These are phyloP conservation scores for Hypomesus transpacificus DNA, from an alignment of 2,113 vertebrate genomes.

Conservation along the genomic window DNA sequence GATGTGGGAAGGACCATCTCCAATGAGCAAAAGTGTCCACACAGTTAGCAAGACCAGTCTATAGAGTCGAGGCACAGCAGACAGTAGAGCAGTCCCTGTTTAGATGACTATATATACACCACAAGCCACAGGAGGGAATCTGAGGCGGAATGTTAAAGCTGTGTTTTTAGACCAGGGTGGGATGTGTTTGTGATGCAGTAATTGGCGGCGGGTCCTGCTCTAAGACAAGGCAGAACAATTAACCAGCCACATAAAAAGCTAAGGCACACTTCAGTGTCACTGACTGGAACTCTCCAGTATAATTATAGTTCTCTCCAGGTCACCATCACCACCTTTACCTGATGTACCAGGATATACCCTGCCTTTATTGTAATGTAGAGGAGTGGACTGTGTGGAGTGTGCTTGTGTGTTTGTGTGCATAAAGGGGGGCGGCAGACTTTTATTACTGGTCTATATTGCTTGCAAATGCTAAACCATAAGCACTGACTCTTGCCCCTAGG, in stretches of 20 bases:
- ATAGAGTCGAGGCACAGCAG: constrained; percentile 14
- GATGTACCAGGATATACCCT: no score
- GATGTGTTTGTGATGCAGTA: constrained; percentile 12
- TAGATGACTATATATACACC: constrained; percentile 1
- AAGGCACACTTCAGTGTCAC: constrained; percentile 29
- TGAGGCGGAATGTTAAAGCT: not conserved
- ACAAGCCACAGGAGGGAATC: not conserved
- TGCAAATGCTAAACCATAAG: constrained; percentile 49
- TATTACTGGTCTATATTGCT: constrained; percentile 54
- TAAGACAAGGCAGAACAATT: constrained; percentile 28
- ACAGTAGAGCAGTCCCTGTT: not conserved
- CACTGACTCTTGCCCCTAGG: constrained; percentile 47
- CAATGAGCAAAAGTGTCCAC: constrained; percentile 2
- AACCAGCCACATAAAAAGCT: constrained; percentile 58
- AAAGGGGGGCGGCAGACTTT: constrained; percentile 34
- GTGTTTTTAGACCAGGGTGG: not conserved
- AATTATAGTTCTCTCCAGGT: no score
- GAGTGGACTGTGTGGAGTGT: not conserved
- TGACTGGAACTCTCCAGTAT: constrained; percentile 21
- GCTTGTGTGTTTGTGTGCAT: not conserved
- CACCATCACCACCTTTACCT: no score
- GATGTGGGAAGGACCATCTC: not conserved
- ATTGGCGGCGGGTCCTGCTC: constrained; percentile 42
- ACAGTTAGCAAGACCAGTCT: not conserved
- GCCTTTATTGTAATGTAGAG: no score